Percentiles rank a stretch among this genome's conserved stretches.
These are phyloP conservation scores for Agrilus cyanescens DNA, from an alignment of 2,888 invertebrate species.

Conservation along the genomic window DNA sequence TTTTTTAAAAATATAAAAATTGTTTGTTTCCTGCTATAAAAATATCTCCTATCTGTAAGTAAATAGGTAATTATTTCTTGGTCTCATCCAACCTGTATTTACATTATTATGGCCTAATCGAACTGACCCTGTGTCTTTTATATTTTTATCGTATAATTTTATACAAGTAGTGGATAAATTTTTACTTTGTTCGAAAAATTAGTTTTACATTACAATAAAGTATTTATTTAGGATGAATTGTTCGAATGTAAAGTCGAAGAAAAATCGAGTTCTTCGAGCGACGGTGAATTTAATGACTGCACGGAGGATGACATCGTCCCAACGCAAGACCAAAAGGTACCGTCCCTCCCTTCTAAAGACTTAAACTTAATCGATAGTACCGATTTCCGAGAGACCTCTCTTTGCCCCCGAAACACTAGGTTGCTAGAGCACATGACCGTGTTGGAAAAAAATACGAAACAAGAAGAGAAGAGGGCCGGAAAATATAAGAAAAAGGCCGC, in stretches of 20 bases:
- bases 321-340: background rate
- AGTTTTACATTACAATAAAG: background rate
- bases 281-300: constrained; percentile 30
- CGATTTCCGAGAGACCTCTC: constrained; percentile 1
- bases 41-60: too few species aligned
- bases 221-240: constrained; percentile 2
- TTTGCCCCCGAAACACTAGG: constrained; percentile 6
- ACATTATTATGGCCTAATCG: too few species aligned
- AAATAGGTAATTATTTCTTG: too few species aligned
- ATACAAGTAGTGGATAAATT: background rate
- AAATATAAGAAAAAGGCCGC: constrained; percentile 42
- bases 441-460: background rate
- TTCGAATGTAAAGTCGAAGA: constrained; percentile 11
- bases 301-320: constrained; percentile 14
- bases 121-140: too few species aligned
- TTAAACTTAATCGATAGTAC: background rate
- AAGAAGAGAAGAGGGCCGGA: constrained; percentile 31
- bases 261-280: constrained; percentile 27
- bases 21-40: too few species aligned
- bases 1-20: too few species aligned
- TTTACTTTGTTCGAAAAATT: background rate
- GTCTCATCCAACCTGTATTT: too few species aligned
- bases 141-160: background rate
- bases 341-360: background rate
- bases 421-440: background rate